Conservation (phyloP, 1,140 invertebrate species). For the Saccostrea glomerata region DNA sequence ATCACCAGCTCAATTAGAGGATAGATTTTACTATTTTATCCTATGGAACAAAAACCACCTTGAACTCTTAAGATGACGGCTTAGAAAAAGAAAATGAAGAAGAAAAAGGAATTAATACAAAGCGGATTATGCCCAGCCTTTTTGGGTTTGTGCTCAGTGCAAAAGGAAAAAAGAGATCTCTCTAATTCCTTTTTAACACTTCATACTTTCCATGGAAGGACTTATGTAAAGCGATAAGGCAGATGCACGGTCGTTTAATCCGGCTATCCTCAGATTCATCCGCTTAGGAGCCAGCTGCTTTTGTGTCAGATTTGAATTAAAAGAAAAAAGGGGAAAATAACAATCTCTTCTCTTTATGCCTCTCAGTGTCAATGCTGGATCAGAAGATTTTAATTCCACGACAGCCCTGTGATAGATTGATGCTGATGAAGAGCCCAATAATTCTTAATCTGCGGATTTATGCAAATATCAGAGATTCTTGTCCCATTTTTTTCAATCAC, state of each 20-base stretch:
- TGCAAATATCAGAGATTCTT: constrained; percentile 7
- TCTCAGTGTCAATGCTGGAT: constrained; percentile 30
- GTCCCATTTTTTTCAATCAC: too few species aligned
- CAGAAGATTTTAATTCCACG: constrained; percentile 11
- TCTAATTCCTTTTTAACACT: constrained; percentile 36
- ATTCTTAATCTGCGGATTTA: constrained; percentile 27
- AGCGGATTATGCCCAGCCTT: constrained; percentile 24
- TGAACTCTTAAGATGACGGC: constrained; percentile 9
- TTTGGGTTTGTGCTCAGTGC: constrained; percentile 15
- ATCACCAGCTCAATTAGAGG: neutral
- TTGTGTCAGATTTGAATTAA: constrained; percentile 35
- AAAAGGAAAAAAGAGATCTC: constrained; percentile 22
- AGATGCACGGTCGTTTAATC: constrained; percentile 33
- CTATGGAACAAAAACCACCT: neutral
- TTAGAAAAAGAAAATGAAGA: constrained; percentile 7
- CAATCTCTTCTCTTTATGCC: constrained; percentile 32
- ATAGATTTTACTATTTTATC: neutral
- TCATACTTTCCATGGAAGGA: constrained; percentile 14
- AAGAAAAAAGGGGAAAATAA: constrained; percentile 26
- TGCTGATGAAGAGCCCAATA: constrained; percentile 1
- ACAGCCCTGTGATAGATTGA: constrained; percentile 12
- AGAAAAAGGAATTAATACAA: constrained; percentile 23
- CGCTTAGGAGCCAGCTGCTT: constrained; percentile 26
- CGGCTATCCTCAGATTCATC: constrained; percentile 29
- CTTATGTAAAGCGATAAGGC: constrained; percentile 35